These are phyloP conservation scores for Pristionchus mayeri DNA, from an alignment of 2,888 invertebrate genomes.

Conservation along the genomic window DNA sequence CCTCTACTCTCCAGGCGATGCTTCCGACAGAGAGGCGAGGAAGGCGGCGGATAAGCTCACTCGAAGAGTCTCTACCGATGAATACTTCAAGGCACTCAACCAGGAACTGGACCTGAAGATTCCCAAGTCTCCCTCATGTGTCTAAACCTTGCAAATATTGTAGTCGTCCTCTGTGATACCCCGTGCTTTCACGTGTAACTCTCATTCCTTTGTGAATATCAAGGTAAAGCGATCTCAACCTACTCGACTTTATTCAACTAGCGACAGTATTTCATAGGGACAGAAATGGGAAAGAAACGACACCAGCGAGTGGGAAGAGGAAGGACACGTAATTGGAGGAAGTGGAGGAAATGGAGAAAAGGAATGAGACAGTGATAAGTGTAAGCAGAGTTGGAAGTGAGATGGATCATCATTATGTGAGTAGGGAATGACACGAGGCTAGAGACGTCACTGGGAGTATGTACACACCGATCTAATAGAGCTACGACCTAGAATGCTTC, in stretches of 20 bases:
- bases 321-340: slow-evolving; percentile 20
- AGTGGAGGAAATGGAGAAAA: neutral
- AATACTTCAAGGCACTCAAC: slow-evolving; percentile 12
- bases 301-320: slow-evolving; percentile 18
- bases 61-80: neutral
- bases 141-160: neutral
- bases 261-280: slow-evolving; percentile 22
- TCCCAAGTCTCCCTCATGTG: neutral
- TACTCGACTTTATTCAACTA: slow-evolving; percentile 16
- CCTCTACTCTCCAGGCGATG: neutral
- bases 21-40: neutral
- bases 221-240: neutral
- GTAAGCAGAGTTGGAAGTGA: no score
- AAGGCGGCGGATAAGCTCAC: neutral
- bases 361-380: neutral
- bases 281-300: neutral
- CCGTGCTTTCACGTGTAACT: no score
- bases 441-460: slow-evolving; percentile 4
- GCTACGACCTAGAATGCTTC: slow-evolving; percentile 86
- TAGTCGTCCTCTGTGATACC: no score
- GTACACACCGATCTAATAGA: no score
- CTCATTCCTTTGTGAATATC: neutral
- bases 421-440: slow-evolving; percentile 14
- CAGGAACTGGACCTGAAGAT: neutral
- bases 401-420: neutral